Percentiles rank a stretch among this genome's conserved stretches.
These are phyloP conservation scores for Agrypnus murinus DNA, from an alignment of 2,888 invertebrate species.

Conservation along the genomic window DNA sequence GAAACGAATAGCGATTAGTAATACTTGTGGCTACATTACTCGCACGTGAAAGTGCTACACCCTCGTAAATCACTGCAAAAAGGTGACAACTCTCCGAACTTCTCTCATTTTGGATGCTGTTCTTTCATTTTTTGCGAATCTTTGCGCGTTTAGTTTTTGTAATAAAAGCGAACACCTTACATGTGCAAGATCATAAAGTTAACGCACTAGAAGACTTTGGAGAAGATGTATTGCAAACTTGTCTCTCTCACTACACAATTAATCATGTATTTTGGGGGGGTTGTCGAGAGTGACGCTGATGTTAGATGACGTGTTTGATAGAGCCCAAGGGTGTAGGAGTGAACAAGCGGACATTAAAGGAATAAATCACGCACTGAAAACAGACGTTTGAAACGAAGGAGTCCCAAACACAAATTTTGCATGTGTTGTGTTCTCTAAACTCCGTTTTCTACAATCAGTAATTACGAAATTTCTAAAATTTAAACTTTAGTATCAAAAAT, in stretches of 20 bases:
- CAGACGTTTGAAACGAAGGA: conserved; percentile 9
- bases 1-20: conserved; percentile 18
- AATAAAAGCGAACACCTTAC: conserved; percentile 24
- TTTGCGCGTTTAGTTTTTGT: conserved; percentile 19
- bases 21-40: conserved; percentile 13
- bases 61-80: conserved; percentile 49
- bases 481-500: no score
- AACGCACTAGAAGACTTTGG: conserved; percentile 30
- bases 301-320: conserved; percentile 42
- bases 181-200: conserved; percentile 26
- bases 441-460: no score
- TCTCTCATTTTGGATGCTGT: conserved; percentile 41
- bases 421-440: no score
- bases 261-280: conserved; percentile 40
- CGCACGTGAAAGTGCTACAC: conserved; percentile 29
- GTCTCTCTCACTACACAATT: no score
- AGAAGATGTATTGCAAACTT: no score
- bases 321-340: conserved; percentile 35
- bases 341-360: conserved; percentile 24
- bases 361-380: conserved; percentile 45
- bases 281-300: conserved; percentile 39
- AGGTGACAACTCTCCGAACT: conserved; percentile 39
- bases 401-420: conserved; percentile 29
- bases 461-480: no score
- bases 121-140: conserved; percentile 36